Evolutionary conservation across 2,113 vertebrate genomes (phyloP), one percentile per base, ranked within the genome.

Genomic region (Hippotragus niger): DNA sequence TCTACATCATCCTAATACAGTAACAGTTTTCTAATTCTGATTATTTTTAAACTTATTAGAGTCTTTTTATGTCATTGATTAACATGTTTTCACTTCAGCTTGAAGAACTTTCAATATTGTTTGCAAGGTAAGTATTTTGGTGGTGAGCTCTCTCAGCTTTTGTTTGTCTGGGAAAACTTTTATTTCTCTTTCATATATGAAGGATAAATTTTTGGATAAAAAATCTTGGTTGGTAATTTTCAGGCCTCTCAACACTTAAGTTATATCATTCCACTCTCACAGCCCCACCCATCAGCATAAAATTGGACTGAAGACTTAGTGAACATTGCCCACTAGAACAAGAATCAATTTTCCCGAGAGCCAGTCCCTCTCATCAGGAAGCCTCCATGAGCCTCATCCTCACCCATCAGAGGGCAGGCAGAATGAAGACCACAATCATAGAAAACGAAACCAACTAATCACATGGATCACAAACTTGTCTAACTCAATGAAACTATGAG

Each of bases 151-250:
- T 43, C 29, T 33, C 29, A 33, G 84, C 16, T 87, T 87, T 87
- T 87, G 84, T 62, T 60, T 62, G 27, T 33, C 57, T 87, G 29
- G 5, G 11, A 87, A 62, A 62, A 31, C 19, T 43, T 87, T 23
- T 33, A 11, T 58, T 85, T 58, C 29, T 62, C 43, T 43, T 87
- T 33, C 57, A 62, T 62, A 87, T 47, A 43, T 47, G 43, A 87
- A 33, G 84, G 43, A 87, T 62, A 47, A 87, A 29, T 87, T 87
- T 58, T 31, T 45, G 43, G 57, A 87, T 62, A 87, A 87, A 62
- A 11, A 23, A 11, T 62, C 43, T 33, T 62, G 29, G 40, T 62
- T 62, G 84, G 57, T 33, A 86, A 19, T 47, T 86, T 86, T 86
- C 47, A 23, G 43, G 19, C 45, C 84, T 47, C 45, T 87, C 17